Conservation (phyloP, 2,113 vertebrate genomes). For the Daboia siamensis region DNA sequence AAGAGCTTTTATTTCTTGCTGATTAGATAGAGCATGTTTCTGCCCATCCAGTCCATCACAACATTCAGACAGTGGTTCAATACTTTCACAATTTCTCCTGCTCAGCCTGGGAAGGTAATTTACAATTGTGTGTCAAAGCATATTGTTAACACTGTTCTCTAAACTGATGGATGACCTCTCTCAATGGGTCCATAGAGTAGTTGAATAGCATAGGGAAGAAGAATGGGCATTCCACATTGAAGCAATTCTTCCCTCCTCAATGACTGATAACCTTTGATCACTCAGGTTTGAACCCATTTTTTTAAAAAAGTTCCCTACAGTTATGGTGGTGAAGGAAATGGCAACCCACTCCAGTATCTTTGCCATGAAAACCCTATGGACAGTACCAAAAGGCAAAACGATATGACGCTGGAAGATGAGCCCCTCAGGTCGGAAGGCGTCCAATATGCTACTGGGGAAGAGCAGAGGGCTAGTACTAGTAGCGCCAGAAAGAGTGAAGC, state of each 20-base stretch:
- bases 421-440: no score
- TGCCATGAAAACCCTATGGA: no score
- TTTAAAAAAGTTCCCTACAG: neutral
- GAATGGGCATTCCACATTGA: neutral
- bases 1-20: neutral
- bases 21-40: neutral
- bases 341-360: no score
- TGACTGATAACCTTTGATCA: neutral
- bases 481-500: no score
- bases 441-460: no score
- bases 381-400: no score
- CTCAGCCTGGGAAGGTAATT: neutral
- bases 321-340: no score
- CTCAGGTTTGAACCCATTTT: neutral
- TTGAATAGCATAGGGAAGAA: neutral
- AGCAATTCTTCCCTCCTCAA: neutral
- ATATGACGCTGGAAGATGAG: no score
- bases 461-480: no score
- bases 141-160: neutral
- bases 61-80: neutral
- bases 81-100: neutral
- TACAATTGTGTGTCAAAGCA: neutral
- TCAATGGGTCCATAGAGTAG: neutral
- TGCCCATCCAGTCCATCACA: neutral
- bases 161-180: neutral